A percentile compares a stretch with the other conserved stretches of the same genome.
These are phyloP conservation scores for Bubalus kerabau DNA, from an alignment of 2,113 vertebrate genomes.

Conservation along the genomic window DNA sequence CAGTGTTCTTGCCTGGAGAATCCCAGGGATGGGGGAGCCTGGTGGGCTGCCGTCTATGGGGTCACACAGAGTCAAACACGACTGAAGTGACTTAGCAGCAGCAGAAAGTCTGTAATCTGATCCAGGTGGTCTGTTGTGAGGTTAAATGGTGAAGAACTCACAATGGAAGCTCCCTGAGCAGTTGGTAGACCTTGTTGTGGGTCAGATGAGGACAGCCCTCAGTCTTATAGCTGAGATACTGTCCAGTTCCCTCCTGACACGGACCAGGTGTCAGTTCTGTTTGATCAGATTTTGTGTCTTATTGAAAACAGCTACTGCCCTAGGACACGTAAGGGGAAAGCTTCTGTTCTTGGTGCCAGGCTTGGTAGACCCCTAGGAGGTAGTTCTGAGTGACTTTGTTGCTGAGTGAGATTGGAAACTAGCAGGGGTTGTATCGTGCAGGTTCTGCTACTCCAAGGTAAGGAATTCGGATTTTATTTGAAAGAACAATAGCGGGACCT, in stretches of 20 bases:
- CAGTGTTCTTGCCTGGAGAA: too few relatives aligned
- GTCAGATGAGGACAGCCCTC: neutral
- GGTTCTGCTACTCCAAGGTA: neutral
- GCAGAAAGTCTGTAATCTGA: neutral
- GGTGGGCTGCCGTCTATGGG: too few relatives aligned
- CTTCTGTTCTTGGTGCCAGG: neutral
- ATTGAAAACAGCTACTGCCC: neutral
- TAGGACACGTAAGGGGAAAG: neutral
- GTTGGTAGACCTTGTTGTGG: neutral
- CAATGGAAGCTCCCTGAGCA: neutral
- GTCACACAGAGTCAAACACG: too few relatives aligned
- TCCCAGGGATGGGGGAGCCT: too few relatives aligned
- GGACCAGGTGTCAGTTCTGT: neutral
- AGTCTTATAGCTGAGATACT: neutral
- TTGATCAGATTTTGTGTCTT: neutral
- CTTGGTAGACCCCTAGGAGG: too few relatives aligned
- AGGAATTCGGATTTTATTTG: constrained; percentile 15
- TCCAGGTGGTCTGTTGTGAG: neutral
- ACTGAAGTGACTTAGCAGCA: too few relatives aligned
- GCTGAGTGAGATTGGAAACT: neutral
- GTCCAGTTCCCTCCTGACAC: neutral
- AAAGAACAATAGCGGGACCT: neutral
- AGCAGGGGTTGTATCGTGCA: neutral
- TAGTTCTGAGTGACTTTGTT: neutral
- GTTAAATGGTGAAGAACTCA: neutral